These are phyloP conservation scores for Drosophila grimshawi DNA, from an alignment of 1,140 invertebrate genomes.

Conservation along the genomic window DNA sequence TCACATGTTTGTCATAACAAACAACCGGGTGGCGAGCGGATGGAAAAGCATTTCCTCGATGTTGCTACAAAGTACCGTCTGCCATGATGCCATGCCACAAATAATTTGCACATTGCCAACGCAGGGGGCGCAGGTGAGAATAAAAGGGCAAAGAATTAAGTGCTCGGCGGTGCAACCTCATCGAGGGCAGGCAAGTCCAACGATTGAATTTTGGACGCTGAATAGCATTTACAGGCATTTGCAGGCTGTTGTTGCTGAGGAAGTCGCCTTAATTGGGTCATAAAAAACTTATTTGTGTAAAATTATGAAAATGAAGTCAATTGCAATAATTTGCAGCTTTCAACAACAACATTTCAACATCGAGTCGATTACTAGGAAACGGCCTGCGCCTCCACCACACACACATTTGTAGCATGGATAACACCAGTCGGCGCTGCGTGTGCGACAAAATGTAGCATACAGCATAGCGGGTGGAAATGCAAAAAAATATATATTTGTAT, in stretches of 20 bases:
- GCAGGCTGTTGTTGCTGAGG: constrained; percentile 25
- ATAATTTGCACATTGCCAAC: constrained; percentile 71
- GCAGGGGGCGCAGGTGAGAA: constrained; percentile 55
- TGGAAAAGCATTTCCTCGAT: constrained; percentile 19
- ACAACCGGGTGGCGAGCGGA: constrained; percentile 32
- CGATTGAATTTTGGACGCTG: constrained; percentile 11
- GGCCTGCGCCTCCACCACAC: constrained; percentile 9
- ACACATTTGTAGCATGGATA: constrained; percentile 9
- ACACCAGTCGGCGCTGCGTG: constrained; percentile 29
- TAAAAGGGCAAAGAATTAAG: constrained; percentile 37
- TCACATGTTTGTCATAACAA: constrained; percentile 63
- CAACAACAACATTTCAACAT: constrained; percentile 45
- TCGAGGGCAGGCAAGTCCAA: constrained; percentile 15
- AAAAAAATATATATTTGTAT: constrained; percentile 9
- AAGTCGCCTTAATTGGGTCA: constrained; percentile 69
- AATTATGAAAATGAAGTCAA: constrained; percentile 80
- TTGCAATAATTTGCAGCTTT: constrained; percentile 69
- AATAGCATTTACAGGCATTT: background rate
- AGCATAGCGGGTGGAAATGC: constrained; percentile 8
- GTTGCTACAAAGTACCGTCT: constrained; percentile 5
- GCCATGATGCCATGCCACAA: constrained; percentile 55
- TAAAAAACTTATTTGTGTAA: constrained; percentile 81
- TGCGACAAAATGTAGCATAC: constrained; percentile 3
- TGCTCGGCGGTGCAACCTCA: constrained; percentile 4
- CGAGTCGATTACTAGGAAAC: constrained; percentile 64